Base-by-base conservation (phyloP, 2,888 invertebrate genomes). In the Pseudococcus longispinus region DNA sequence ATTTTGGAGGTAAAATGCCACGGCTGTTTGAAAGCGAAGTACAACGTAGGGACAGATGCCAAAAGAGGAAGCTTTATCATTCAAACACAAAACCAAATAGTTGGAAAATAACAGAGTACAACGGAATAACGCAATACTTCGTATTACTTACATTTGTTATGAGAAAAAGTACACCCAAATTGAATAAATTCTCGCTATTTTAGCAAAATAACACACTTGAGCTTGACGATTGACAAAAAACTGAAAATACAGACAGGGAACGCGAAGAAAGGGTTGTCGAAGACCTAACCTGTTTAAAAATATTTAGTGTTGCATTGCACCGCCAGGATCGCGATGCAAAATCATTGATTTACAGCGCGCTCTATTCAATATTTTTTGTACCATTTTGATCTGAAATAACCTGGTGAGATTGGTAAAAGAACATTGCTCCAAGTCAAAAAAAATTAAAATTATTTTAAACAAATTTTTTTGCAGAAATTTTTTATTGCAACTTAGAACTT, bases 1-100 rank as follows among this genome's bases (percentile, higher is more conserved):
- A 44, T 82, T 37, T 46, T 82, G 82, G 70, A 70, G 70, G 70
- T 29, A 70, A 70, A 51, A 20, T 23, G 60, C 60, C 60, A 60
- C 60, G 60, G 60, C 23, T 60, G 23, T 60, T 60, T 11, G 60
- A n/a, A 6, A 55, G 23, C 8, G 20, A 23, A 11, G 23, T 23
- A 13, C 20, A 23, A 60, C 9, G 23, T 20, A 8, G 9, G 9
- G 20, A 60, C 60, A 60, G 11, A 3, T 11, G 23, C 23, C 60
- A 20, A 60, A 23, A 1, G 5, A 55, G 20, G 2, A 8, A 20
- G n/a, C n/a, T n/a, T 60, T 3, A 37, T 4, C 37, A 37, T 23
- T 11, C 55, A 20, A 18, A 15, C 20, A 15, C 20, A 8, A 11
- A 60, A 23, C 9, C 9, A 37, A 9, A 9, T 37, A 37, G 9